Evolutionary conservation across 1,140 invertebrate species (phyloP).

Genomic region (Zelostemma sp.): DNA sequence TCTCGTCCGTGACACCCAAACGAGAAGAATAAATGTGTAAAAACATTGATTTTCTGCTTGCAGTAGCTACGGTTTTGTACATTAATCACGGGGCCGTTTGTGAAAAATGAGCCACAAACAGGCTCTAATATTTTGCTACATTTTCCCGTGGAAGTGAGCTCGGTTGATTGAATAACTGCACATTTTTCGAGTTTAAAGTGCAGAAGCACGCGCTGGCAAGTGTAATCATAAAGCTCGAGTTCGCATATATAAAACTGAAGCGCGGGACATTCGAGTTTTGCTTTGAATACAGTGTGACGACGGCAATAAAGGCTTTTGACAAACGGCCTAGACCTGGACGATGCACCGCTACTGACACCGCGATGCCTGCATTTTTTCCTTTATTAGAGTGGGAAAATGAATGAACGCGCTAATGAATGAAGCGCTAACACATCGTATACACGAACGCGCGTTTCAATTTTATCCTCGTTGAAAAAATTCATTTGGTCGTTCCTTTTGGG

Average conservation of each 20-base stretch:
- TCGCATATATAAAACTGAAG: slow-evolving; percentile 50
- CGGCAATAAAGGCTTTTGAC: slow-evolving; percentile 54
- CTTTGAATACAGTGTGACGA: slow-evolving; percentile 52
- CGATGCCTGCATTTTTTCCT: slow-evolving; percentile 36
- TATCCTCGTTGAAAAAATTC: too few relatives aligned
- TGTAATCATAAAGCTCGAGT: slow-evolving; percentile 51
- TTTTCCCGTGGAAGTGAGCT: too few relatives aligned
- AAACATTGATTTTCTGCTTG: slow-evolving; percentile 5
- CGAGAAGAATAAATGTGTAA: not conserved
- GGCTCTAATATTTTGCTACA: too few relatives aligned
- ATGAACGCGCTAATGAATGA: slow-evolving; percentile 39
- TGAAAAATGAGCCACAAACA: too few relatives aligned
- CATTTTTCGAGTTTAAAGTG: slow-evolving; percentile 40
- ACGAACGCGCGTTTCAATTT: slow-evolving; percentile 21
- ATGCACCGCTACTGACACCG: slow-evolving; percentile 32
- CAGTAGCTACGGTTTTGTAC: too few relatives aligned
- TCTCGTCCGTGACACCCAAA: slow-evolving; percentile 3
- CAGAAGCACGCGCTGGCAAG: slow-evolving; percentile 42
- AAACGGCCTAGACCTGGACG: slow-evolving; percentile 41
- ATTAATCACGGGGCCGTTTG: too few relatives aligned
- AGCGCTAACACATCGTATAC: slow-evolving; percentile 44
- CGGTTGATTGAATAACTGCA: slow-evolving; percentile 1
- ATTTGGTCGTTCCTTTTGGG: too few relatives aligned
- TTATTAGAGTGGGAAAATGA: slow-evolving; percentile 41
- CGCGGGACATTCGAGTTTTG: slow-evolving; percentile 46